phyloP scores from a whole-genome alignment of 2,888 invertebrate genomes.

The Thecocarcelia acutangulata region DNA sequence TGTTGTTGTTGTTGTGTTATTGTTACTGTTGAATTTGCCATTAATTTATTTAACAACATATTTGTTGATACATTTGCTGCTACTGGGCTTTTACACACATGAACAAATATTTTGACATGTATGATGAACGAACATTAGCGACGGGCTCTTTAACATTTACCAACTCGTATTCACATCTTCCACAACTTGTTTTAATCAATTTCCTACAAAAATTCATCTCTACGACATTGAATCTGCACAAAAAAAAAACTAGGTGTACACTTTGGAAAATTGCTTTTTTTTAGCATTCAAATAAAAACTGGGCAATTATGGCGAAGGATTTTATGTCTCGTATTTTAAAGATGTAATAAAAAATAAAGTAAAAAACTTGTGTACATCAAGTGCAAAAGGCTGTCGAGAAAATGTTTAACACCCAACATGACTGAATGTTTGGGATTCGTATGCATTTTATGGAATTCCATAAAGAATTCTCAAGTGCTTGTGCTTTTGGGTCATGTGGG shows the following conservation, averaged over 20 bases:
- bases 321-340: slow-evolving; percentile 3
- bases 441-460: background rate
- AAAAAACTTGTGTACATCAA: slow-evolving; percentile 2
- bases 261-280: slow-evolving; percentile 9
- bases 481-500: slow-evolving; percentile 31
- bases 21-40: slow-evolving; percentile 1
- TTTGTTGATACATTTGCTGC: slow-evolving; percentile 56
- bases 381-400: background rate
- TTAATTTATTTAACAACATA: slow-evolving; percentile 54
- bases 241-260: slow-evolving; percentile 33
- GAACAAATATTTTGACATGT: slow-evolving; percentile 4
- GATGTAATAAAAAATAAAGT: background rate
- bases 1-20: slow-evolving; percentile 30
- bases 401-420: slow-evolving; percentile 7
- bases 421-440: background rate
- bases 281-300: slow-evolving; percentile 25
- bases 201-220: slow-evolving; percentile 27
- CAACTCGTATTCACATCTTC: background rate
- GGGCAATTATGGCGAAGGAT: background rate
- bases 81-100: slow-evolving; percentile 51
- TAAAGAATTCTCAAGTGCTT: slow-evolving; percentile 19
- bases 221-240: slow-evolving; percentile 43
- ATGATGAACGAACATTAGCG: background rate
- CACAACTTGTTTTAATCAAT: slow-evolving; percentile 53
- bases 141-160: slow-evolving; percentile 4